A percentile compares a stretch with the other conserved stretches of the same genome.
Conservation (phyloP, 2,888 invertebrate genomes). For the Nomada hirtipes region DNA sequence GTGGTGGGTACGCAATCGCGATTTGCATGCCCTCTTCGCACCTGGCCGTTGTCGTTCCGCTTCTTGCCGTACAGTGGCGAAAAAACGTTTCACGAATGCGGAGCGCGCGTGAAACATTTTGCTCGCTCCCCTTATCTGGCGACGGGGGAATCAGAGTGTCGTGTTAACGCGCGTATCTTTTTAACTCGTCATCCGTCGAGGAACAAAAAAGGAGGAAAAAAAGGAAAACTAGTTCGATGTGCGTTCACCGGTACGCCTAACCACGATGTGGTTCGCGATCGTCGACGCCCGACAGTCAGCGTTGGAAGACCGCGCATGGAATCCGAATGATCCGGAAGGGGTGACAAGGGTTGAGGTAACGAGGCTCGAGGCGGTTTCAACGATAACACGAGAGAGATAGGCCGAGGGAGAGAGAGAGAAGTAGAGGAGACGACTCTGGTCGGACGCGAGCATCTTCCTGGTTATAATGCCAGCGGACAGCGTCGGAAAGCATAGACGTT, state of each 20-base stretch:
- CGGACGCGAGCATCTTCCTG: slow-evolving; percentile 75
- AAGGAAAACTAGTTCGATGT: neutral
- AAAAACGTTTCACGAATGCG: slow-evolving; percentile 51
- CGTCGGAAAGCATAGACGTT: slow-evolving; percentile 76
- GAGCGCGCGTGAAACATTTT: slow-evolving; percentile 50
- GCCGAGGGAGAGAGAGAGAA: slow-evolving; percentile 12
- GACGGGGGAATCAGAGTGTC: neutral
- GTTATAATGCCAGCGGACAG: slow-evolving; percentile 81
- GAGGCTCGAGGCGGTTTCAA: slow-evolving; percentile 41
- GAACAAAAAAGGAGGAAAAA: neutral
- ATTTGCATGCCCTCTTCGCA: slow-evolving; percentile 42
- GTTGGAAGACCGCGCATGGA: neutral
- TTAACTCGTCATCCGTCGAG: neutral
- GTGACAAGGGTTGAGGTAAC: slow-evolving; percentile 19
- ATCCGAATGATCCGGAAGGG: slow-evolving; percentile 10
- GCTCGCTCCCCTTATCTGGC: neutral
- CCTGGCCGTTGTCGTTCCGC: slow-evolving; percentile 12
- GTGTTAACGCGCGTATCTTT: slow-evolving; percentile 3
- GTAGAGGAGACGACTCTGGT: slow-evolving; percentile 53
- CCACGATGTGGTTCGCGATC: neutral
- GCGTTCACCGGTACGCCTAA: neutral
- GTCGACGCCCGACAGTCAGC: neutral
- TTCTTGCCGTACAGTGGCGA: slow-evolving; percentile 10
- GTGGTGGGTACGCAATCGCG: slow-evolving; percentile 29
- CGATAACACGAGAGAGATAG: slow-evolving; percentile 16